Percentiles rank a stretch among this genome's conserved stretches.
phyloP scores from a whole-genome alignment of 2,797 vertebrate species.

The Onychomys arenicola region DNA sequence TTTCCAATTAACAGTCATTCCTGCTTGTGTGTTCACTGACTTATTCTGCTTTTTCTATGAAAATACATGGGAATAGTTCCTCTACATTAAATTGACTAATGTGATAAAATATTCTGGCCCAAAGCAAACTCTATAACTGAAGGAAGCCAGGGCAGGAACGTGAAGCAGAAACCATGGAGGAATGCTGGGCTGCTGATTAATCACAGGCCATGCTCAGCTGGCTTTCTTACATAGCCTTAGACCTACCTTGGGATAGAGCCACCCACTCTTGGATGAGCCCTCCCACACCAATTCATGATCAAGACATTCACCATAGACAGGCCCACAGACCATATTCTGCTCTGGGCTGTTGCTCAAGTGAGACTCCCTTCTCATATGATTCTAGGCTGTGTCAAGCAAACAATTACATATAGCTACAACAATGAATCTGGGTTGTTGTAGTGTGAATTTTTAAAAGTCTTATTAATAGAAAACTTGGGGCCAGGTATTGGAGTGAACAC shows the following conservation, averaged over 20 bases:
- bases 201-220: too few species aligned
- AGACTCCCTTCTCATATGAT: background rate
- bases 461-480: too few species aligned
- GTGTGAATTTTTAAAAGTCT: too few species aligned
- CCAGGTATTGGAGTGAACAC: too few species aligned
- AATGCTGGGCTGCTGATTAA: too few species aligned
- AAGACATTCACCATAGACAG: background rate
- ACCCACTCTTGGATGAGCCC: background rate
- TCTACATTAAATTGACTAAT: background rate
- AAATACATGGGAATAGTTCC: background rate
- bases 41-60: background rate
- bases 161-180: background rate
- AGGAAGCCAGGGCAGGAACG: background rate
- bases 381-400: background rate
- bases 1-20: background rate
- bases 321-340: background rate
- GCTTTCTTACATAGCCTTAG: background rate
- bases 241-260: background rate
- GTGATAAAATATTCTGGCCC: background rate
- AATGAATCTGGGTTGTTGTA: background rate
- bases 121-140: background rate
- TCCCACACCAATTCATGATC: too few species aligned
- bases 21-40: background rate
- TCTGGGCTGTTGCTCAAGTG: background rate
- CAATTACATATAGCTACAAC: background rate